These are phyloP conservation scores for Morpho deidamia DNA, from an alignment of 2,888 invertebrate species.

Conservation along the genomic window DNA sequence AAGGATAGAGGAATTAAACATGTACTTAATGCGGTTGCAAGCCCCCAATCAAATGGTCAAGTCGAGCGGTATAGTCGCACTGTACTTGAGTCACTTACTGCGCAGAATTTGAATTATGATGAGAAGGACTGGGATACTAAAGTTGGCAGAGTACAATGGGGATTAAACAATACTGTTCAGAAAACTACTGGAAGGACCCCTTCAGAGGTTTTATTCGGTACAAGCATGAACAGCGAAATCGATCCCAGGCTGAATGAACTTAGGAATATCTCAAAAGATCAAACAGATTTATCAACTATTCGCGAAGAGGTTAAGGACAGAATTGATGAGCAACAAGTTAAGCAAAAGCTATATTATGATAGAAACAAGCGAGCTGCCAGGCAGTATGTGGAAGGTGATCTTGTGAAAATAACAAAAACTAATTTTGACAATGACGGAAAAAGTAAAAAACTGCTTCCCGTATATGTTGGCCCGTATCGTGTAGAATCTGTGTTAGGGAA, in stretches of 20 bases:
- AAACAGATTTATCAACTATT: background rate
- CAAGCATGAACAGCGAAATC: constrained; percentile 15
- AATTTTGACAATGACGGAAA: constrained; percentile 6
- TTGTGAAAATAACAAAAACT: background rate
- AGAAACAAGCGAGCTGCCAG: background rate
- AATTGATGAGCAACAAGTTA: background rate
- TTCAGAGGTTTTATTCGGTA: constrained; percentile 23
- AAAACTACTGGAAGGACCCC: constrained; percentile 27
- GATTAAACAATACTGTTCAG: constrained; percentile 31
- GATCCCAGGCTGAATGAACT: background rate
- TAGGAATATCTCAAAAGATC: background rate
- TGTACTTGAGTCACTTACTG: constrained; percentile 24
- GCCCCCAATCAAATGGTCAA: constrained; percentile 19
- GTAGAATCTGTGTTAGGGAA: constrained; percentile 7
- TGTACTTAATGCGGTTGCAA: constrained; percentile 23
- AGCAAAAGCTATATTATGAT: background rate
- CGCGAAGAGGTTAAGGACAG: background rate
- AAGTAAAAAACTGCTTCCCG: background rate
- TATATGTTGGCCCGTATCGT: constrained; percentile 7
- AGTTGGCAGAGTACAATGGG: constrained; percentile 30
- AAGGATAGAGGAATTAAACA: constrained; percentile 14
- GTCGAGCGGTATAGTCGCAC: constrained; percentile 12
- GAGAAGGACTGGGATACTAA: constrained; percentile 41
- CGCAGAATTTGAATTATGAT: constrained; percentile 26
- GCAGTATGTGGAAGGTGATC: background rate